Evolutionary conservation across 2,113 vertebrate genomes (phyloP).

Genomic region (Lycaon pictus): DNA sequence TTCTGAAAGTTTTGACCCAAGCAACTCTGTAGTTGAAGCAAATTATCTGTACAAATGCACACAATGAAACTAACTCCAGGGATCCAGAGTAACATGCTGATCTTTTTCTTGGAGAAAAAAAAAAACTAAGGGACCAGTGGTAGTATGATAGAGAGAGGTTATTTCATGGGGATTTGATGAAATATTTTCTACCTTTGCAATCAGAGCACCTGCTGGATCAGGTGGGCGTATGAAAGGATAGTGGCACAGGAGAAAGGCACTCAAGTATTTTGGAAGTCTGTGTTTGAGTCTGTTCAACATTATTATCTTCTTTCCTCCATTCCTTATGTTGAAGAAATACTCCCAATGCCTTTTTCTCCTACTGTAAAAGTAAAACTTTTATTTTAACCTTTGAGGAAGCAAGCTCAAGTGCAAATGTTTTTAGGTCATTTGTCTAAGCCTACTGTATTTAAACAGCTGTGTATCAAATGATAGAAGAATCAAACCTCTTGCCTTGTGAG

Average conservation of each 20-base stretch:
- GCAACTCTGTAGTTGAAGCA: not conserved
- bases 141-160: not conserved
- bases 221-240: not conserved
- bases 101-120: not conserved
- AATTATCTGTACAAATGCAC: not conserved
- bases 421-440: constrained; percentile 69
- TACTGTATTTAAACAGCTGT: constrained; percentile 85
- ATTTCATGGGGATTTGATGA: not conserved
- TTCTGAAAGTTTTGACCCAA: not conserved
- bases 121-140: not conserved
- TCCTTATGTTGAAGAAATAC: constrained; percentile 35
- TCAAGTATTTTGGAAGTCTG: not conserved
- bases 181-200: constrained; percentile 10
- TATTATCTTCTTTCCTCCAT: not conserved
- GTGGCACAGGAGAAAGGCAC: not conserved
- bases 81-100: not conserved
- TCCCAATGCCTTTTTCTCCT: constrained; percentile 28
- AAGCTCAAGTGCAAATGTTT: constrained; percentile 75
- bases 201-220: not conserved
- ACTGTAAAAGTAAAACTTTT: constrained; percentile 75
- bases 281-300: not conserved
- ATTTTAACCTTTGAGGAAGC: constrained; percentile 74
- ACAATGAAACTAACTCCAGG: not conserved
- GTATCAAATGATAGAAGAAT: constrained; percentile 63
- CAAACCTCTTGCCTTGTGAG: constrained; percentile 60